Conservation (phyloP, 2,888 invertebrate species). For the Brachyptera risi region DNA sequence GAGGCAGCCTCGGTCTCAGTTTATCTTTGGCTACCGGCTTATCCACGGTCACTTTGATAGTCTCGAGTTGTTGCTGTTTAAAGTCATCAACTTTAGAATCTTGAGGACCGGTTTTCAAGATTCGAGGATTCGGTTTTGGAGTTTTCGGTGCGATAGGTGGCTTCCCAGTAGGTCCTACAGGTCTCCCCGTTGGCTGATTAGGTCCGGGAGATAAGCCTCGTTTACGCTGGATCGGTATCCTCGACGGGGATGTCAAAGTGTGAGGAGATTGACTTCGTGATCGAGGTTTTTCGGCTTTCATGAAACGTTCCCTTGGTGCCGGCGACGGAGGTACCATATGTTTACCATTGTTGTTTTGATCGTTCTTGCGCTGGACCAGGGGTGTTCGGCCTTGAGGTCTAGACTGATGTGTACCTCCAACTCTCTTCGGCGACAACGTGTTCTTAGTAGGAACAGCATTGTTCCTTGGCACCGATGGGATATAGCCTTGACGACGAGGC, state of each 20-base stretch:
- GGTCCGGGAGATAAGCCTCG: not conserved
- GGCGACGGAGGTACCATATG: not conserved
- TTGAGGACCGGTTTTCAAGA: conserved; percentile 2
- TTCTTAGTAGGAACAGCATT: not conserved
- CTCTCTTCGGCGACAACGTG: conserved; percentile 14
- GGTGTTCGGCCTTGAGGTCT: not conserved
- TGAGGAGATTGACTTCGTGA: not conserved
- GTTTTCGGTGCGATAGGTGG: conserved; percentile 24
- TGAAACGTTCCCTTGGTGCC: not conserved
- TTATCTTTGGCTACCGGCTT: not conserved
- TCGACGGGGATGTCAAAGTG: not conserved
- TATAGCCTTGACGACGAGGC: not conserved
- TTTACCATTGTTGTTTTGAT: too few species aligned
- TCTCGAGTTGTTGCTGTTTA: too few species aligned
- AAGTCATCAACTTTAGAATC: not conserved
- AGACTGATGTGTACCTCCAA: not conserved
- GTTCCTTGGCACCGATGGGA: too few species aligned
- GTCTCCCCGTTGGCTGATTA: not conserved
- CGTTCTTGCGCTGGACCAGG: not conserved
- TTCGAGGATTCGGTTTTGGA: conserved; percentile 1
- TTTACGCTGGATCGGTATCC: conserved; percentile 4
- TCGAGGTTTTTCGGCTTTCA: not conserved
- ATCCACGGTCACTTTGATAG: not conserved
- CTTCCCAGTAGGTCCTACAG: conserved; percentile 15
- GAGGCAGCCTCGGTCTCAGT: not conserved